Percentiles rank a stretch among this genome's conserved stretches.
Evolutionary conservation across 2,888 invertebrate species (phyloP).

Genomic region (Baccha elongata): DNA sequence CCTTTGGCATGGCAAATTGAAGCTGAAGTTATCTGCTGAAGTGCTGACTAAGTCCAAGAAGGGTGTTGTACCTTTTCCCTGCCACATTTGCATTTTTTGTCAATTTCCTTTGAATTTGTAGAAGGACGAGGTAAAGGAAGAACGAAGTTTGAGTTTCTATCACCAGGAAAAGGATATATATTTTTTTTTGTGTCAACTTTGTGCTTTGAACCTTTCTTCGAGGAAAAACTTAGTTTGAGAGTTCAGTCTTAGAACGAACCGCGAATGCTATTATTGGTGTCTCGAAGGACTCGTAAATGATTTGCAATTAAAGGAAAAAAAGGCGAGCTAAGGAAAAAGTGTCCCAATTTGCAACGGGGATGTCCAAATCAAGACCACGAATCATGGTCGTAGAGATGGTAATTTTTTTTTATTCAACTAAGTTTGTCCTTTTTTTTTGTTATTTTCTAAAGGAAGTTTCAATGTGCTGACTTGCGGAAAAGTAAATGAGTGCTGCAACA

Average conservation of each 20-base stretch:
- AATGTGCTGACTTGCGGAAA: conserved; percentile 73
- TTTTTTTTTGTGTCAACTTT: conserved; percentile 17
- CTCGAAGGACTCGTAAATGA: conserved; percentile 72
- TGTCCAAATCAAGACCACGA: conserved; percentile 72
- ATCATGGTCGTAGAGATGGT: conserved; percentile 62
- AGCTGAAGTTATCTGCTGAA: conserved; percentile 61
- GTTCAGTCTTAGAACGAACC: conserved; percentile 55
- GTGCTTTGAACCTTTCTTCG: conserved; percentile 36
- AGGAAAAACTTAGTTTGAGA: conserved; percentile 47
- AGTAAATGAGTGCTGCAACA: conserved; percentile 71
- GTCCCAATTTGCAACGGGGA: conserved; percentile 71
- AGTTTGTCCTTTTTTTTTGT: conserved; percentile 25
- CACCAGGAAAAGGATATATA: conserved; percentile 39
- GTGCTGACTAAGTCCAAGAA: conserved; percentile 47
- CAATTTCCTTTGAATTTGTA: conserved; percentile 57
- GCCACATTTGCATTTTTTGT: conserved; percentile 73
- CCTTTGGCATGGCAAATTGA: conserved; percentile 61
- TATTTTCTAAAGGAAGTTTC: conserved; percentile 30
- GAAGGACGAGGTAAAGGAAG: conserved; percentile 1
- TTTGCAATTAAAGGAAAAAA: conserved; percentile 69
- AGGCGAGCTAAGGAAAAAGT: conserved; percentile 35
- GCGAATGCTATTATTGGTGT: conserved; percentile 60
- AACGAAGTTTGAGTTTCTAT: conserved; percentile 51
- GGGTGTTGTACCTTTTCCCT: conserved; percentile 59
- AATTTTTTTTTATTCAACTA: conserved; percentile 50